Conservation (phyloP, 1,140 invertebrate species). For the Megalonaias nervosa region DNA sequence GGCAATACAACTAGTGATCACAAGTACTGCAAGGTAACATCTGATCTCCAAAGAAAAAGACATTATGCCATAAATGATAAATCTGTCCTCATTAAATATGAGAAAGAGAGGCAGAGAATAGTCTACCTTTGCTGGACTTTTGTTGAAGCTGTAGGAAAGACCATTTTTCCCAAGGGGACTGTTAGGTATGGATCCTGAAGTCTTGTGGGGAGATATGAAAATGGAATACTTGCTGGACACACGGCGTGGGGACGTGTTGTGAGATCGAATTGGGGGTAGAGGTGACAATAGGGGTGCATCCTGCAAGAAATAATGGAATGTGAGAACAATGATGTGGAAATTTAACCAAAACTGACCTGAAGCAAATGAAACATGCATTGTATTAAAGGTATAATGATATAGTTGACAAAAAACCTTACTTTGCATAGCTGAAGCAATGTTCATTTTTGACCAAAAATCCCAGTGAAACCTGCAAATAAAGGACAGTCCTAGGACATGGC, state of each 20-base stretch:
- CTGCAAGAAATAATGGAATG: constrained; percentile 34
- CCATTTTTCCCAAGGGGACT: constrained; percentile 61
- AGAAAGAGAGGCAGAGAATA: background rate
- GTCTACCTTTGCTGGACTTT: constrained; percentile 91
- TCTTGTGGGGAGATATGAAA: constrained; percentile 78
- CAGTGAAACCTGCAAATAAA: too few relatives aligned
- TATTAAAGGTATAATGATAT: background rate
- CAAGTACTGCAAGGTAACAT: background rate
- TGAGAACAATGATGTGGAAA: background rate
- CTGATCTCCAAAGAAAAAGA: background rate
- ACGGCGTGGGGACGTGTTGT: constrained; percentile 80
- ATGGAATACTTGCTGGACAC: constrained; percentile 80
- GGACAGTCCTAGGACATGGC: too few relatives aligned
- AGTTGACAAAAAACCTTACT: background rate
- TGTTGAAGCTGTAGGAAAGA: constrained; percentile 88
- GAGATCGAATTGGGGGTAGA: constrained; percentile 79
- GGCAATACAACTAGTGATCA: background rate
- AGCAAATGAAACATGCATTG: background rate
- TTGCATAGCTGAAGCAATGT: background rate
- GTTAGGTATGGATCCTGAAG: constrained; percentile 66
- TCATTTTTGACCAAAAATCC: background rate
- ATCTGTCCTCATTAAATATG: background rate
- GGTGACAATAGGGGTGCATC: constrained; percentile 82
- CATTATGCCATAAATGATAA: background rate
- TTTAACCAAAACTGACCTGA: background rate